Evolutionary conservation across 2,113 vertebrate species (phyloP).

Genomic region (Nycticryphes semicollaris): DNA sequence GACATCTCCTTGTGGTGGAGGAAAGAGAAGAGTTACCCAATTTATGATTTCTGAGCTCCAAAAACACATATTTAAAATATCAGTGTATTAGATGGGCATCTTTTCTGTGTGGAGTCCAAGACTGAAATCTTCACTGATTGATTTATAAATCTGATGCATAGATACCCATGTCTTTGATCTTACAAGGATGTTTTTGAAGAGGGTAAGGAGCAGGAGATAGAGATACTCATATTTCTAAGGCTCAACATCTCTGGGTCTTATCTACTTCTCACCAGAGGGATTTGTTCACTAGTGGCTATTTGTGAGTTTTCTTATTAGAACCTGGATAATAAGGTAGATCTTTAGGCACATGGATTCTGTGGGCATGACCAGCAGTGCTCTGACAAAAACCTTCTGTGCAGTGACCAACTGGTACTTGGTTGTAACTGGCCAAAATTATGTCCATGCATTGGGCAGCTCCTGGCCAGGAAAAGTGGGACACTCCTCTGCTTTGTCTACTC

Average conservation of each 20-base stretch:
- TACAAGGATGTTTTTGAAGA: not conserved
- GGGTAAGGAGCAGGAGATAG: not conserved
- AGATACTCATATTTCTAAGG: not conserved
- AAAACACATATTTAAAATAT: not conserved
- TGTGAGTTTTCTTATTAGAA: not conserved
- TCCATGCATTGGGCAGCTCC: not conserved
- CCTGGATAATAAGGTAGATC: not conserved
- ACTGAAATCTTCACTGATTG: not conserved
- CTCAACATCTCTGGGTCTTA: not conserved
- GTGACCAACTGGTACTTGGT: not conserved
- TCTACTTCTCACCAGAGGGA: not conserved
- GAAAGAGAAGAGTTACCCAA: not conserved
- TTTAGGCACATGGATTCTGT: not conserved
- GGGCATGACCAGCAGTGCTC: not conserved
- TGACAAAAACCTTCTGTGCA: not conserved
- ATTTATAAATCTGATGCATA: not conserved
- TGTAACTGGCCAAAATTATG: not conserved
- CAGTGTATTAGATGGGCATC: not conserved
- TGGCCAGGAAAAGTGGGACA: not conserved
- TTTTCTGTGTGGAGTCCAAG: not conserved
- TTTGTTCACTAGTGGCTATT: not conserved
- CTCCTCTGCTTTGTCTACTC: not conserved
- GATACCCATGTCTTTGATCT: not conserved
- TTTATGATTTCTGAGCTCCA: not conserved
- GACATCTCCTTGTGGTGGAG: not conserved